Evolutionary conservation across 53 echinoderm and acorn worm genomes (phyloP).

Genomic region (Holothuria scabra): DNA sequence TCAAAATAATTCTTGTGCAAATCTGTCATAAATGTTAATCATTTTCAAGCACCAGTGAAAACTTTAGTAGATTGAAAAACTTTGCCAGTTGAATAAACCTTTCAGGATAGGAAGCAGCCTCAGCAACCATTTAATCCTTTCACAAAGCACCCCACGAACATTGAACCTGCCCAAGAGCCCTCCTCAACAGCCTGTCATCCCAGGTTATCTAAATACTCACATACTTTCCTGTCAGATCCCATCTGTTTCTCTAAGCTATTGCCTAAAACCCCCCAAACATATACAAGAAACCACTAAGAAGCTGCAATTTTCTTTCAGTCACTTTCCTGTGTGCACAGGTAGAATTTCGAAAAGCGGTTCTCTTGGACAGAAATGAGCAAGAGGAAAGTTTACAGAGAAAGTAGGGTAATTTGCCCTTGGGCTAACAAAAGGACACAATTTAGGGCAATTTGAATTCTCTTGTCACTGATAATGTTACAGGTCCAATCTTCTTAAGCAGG

Average conservation of each 20-base stretch:
- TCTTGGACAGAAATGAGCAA: neutral
- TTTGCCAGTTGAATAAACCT: too few relatives aligned
- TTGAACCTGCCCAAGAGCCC: constrained; percentile 6
- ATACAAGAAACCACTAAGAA: neutral
- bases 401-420: constrained; percentile 49
- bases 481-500: constrained; percentile 36
- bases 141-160: neutral
- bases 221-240: neutral
- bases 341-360: neutral
- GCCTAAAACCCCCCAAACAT: neutral
- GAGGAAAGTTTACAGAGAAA: neutral
- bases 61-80: too few relatives aligned
- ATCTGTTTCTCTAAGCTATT: constrained; percentile 27
- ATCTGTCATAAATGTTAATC: too few relatives aligned
- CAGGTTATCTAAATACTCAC: constrained; percentile 22
- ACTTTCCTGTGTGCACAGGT: neutral
- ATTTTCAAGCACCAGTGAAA: too few relatives aligned
- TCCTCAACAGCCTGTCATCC: neutral
- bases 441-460: constrained; percentile 45
- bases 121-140: too few relatives aligned
- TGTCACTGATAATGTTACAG: constrained; percentile 47
- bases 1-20: too few relatives aligned
- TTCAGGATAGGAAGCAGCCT: too few relatives aligned
- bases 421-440: constrained; percentile 23
- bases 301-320: constrained; percentile 4